Evolutionary conservation across 92 coral and sea anemone genomes (phyloP), one percentile per base, ranked within the genome.

Genomic region (Zoanthus sansibaricus): DNA sequence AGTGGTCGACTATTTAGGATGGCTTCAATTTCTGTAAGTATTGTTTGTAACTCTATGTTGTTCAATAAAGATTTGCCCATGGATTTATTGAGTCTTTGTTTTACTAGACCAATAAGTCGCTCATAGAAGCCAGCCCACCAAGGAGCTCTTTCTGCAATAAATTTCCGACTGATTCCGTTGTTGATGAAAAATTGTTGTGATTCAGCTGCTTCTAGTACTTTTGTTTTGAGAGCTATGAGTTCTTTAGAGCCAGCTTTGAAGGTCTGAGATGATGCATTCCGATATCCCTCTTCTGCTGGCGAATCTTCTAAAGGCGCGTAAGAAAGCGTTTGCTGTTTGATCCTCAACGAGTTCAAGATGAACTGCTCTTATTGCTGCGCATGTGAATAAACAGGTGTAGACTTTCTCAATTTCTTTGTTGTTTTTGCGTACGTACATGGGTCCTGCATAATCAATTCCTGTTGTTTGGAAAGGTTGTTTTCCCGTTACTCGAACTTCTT

Each of bases 401-500:
- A 56, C 64, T 56, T 56, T 56, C 64, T 56, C 64, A 56, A 56
- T 56, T 56, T 56, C 64, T 56, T 56, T 9, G 64, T 56, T 56
- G 64, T 56, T 56, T 0, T 56, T 56, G 64, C 64, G 64, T 56
- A 12, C 18, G 64, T 56, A 56, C 64, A 56, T 56, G 15, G 64
- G 64, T 56, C 64, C 64, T 56, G 64, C 64, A 56, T 56, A 56
- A 18, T 56, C 64, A 56, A 56, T 56, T 56, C 64, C 64, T 56
- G 64, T 56, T 56, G 15, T 56, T 56, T 56, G 17, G 64, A 56
- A 56, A 5, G 64, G 9, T 10, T 58, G 66, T 20, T 58, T 58
- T 71, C 79, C 54, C 18, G 16, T 42, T 16, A 91, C 85, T 85
- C 37, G 48, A 77, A 49, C 17, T 49, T 68, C 47, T 7, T 91